Evolutionary conservation across 2,888 invertebrate species (phyloP).

Genomic region (Heliconius hortense): DNA sequence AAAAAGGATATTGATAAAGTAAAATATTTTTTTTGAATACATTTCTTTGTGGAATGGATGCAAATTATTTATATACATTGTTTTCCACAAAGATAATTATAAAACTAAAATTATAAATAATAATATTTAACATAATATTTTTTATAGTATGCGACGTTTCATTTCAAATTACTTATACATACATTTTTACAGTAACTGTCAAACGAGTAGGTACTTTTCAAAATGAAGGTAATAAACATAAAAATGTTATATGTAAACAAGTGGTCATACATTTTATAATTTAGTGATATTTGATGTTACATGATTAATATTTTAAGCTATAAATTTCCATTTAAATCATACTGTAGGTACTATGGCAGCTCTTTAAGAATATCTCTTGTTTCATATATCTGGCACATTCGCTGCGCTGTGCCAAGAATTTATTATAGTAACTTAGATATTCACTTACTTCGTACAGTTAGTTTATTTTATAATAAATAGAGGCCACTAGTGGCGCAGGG

Average conservation of each 20-base stretch:
- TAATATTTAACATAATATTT: too few relatives aligned
- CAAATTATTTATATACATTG: neutral
- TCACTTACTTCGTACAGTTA: constrained; percentile 17
- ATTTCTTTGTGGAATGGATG: too few relatives aligned
- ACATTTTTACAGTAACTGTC: too few relatives aligned
- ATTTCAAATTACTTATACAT: too few relatives aligned
- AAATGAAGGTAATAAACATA: too few relatives aligned
- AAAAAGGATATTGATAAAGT: neutral
- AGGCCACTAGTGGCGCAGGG: neutral
- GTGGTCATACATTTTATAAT: too few relatives aligned
- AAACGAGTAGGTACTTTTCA: too few relatives aligned
- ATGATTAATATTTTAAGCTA: neutral
- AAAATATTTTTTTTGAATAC: neutral
- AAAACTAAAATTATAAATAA: too few relatives aligned
- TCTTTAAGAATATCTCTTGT: constrained; percentile 34
- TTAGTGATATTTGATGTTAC: too few relatives aligned
- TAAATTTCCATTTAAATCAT: constrained; percentile 28
- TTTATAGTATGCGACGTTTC: too few relatives aligned
- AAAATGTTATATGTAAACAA: too few relatives aligned
- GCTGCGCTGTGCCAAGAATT: constrained; percentile 37
- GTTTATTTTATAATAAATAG: neutral
- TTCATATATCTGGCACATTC: constrained; percentile 38
- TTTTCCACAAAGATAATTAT: too few relatives aligned
- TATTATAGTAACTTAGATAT: constrained; percentile 37
- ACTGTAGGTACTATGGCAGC: constrained; percentile 33